A percentile compares a stretch with the other conserved stretches of the same genome.
These are phyloP conservation scores for Masticophis lateralis DNA, from an alignment of 2,797 vertebrate genomes.

Conservation along the genomic window DNA sequence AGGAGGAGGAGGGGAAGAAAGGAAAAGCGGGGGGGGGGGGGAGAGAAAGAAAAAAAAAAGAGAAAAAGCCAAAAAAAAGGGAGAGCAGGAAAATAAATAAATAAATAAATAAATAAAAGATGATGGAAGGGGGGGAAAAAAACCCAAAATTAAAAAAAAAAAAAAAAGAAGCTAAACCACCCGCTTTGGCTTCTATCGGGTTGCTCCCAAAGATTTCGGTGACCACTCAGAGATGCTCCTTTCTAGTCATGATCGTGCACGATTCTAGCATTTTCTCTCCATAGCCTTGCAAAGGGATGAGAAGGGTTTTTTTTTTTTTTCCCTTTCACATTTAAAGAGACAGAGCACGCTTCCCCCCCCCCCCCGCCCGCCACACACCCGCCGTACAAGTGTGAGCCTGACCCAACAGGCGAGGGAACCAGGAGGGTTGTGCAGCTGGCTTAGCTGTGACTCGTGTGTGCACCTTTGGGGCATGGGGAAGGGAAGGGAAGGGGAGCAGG, in stretches of 20 bases:
- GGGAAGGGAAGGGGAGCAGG: neutral
- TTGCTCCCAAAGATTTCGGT: conserved; percentile 70
- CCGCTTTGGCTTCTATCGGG: conserved; percentile 13
- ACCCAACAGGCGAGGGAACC: neutral
- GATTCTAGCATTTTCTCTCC: conserved; percentile 83
- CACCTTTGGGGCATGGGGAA: neutral
- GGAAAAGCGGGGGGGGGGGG: too few species aligned
- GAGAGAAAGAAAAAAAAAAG: rapidly evolving
- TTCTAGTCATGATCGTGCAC: conserved; percentile 80
- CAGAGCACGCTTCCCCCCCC: conserved; percentile 61
- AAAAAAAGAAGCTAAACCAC: neutral
- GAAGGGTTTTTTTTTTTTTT: conserved; percentile 60
- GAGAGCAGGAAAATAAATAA: too few species aligned
- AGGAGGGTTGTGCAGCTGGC: rapidly evolving
- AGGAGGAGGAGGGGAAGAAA: neutral
- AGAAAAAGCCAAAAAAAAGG: too few species aligned
- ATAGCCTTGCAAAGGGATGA: conserved; percentile 76
- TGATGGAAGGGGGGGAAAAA: neutral
- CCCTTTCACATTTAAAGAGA: conserved; percentile 76
- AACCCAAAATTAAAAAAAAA: neutral
- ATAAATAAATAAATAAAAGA: too few species aligned
- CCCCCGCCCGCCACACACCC: neutral
- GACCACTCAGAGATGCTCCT: conserved; percentile 75
- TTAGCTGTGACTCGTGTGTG: neutral
- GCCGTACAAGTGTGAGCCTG: conserved; percentile 26